Evolutionary conservation across 2,888 invertebrate species (phyloP), one percentile per base, ranked within the genome.

Genomic region (Acanthoscelides obtectus): DNA sequence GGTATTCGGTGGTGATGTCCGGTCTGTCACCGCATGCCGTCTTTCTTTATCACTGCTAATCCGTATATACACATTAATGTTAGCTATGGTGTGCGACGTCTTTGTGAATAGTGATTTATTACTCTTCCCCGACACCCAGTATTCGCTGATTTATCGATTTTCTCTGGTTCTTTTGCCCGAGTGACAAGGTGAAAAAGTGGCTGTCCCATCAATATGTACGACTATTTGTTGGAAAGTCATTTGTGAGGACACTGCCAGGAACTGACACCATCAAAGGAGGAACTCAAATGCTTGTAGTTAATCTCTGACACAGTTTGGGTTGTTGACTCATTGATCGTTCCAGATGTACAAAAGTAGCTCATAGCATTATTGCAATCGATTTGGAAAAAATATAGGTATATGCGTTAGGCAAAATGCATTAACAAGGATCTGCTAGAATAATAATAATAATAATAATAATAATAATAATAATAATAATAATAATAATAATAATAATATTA

Each of bases 61-160:
- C 83, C 81, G 80, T 82, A 63, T 84, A 84, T 84, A 83, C 83
- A 85, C 83, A 85, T 84, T 82, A 80, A 82, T 82, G 83, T 85
- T 84, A 84, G 84, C 84, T 83, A 84, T 84, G 84, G 84, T 81
- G 81, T 84, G 79, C 78, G 80, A 12, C 12, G 1, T 81, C 81
- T 81, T 82, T 81, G 80, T 79, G 76, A 75, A 77, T 75, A 78
- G 80, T 84, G 84, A 84, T 84, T 82, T 84, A 84, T 84, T 81
- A 79, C 21, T 22, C 20, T 12, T 71, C 20, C 20, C 69, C 8
- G 45, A 45, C 45, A 45, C 45, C 12, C 45, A 45, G 12, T 12
- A 45, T 45, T 45, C 45, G 45, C 45, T 45, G 45, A 45, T 45
- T 45, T 45, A 45, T 45, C 45, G 45, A 45, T 45, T 17, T 45